phyloP scores from a whole-genome alignment of 2,113 vertebrate genomes.

The Butorides virescens region DNA sequence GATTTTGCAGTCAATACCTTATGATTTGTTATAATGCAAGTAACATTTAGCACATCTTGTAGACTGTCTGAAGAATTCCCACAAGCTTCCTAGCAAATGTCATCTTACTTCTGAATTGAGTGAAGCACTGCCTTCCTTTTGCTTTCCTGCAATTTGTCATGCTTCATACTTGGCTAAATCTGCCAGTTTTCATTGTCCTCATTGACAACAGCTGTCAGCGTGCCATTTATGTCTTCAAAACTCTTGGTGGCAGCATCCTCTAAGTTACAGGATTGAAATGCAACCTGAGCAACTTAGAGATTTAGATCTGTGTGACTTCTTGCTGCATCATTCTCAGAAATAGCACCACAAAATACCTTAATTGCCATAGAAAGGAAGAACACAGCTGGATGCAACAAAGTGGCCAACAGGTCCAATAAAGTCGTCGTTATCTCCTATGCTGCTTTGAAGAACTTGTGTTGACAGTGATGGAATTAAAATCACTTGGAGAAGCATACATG shows the following conservation, averaged over 20 bases:
- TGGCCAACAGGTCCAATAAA: not conserved
- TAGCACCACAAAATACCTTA: not conserved
- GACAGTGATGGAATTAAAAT: not conserved
- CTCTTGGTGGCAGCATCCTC: slow-evolving; percentile 68
- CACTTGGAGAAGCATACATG: not conserved
- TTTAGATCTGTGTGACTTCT: not conserved
- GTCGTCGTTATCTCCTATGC: not conserved
- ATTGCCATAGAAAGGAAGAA: not conserved
- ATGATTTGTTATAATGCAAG: slow-evolving; percentile 47
- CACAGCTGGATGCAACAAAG: not conserved
- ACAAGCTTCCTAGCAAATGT: slow-evolving; percentile 57
- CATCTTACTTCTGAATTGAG: slow-evolving; percentile 20
- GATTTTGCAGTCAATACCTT: slow-evolving; percentile 38
- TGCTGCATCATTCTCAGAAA: not conserved
- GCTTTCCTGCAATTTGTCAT: slow-evolving; percentile 58
- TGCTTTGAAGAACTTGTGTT: not conserved
- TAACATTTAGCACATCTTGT: slow-evolving; percentile 53
- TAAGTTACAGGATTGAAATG: not conserved
- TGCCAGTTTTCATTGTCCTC: slow-evolving; percentile 60
- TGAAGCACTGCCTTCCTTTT: slow-evolving; percentile 32
- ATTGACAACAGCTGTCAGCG: slow-evolving; percentile 34
- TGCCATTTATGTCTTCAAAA: slow-evolving; percentile 9
- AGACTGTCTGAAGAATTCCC: slow-evolving; percentile 59
- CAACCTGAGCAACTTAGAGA: not conserved
- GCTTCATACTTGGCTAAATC: slow-evolving; percentile 63